phyloP scores from a whole-genome alignment of 2,797 vertebrate genomes.

The Arctocebus calabarensis region DNA sequence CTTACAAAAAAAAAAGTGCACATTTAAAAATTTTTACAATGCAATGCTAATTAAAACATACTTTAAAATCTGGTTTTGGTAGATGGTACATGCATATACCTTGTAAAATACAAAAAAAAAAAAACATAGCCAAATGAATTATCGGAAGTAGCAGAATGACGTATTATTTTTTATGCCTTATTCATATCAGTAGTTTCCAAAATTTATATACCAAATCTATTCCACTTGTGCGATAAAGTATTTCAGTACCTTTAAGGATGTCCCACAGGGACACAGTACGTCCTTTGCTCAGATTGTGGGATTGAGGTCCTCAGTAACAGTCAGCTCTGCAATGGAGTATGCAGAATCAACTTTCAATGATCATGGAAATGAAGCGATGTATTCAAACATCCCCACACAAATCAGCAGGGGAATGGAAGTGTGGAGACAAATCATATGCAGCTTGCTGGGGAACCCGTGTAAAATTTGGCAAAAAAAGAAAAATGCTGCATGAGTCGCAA shows the following conservation, averaged over 20 bases:
- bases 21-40: not conserved
- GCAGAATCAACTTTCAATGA: not conserved
- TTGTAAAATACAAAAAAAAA: not conserved
- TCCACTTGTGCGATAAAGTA: no score
- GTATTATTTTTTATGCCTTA: not conserved
- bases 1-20: no score
- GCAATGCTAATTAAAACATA: not conserved
- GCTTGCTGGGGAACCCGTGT: conserved; percentile 4
- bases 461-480: not conserved
- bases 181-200: not conserved
- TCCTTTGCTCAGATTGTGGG: not conserved
- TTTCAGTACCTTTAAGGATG: not conserved
- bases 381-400: not conserved
- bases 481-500: not conserved
- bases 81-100: not conserved
- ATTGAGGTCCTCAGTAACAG: not conserved
- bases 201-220: not conserved
- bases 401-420: not conserved
- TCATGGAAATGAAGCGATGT: not conserved
- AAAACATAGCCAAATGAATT: not conserved
- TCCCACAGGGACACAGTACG: not conserved
- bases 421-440: not conserved
- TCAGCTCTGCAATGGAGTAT: not conserved
- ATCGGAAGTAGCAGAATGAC: not conserved
- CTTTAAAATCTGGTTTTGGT: not conserved